phyloP scores from a whole-genome alignment of 2,113 vertebrate species.

The Chroicocephalus ridibundus region DNA sequence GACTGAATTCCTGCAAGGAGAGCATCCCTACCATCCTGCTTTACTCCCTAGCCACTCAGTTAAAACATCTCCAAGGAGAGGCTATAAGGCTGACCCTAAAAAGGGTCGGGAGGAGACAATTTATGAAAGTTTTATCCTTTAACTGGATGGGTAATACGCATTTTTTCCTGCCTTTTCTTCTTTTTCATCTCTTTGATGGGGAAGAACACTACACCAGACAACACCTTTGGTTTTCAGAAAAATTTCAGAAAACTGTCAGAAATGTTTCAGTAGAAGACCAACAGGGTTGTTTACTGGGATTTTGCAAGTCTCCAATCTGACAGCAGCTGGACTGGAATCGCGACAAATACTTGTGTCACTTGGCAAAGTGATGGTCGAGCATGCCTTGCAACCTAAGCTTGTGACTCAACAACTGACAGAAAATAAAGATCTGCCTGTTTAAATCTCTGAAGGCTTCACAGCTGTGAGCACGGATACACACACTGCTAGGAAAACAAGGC shows the following conservation, averaged over 20 bases:
- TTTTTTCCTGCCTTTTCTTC: not conserved
- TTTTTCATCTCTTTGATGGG: not conserved
- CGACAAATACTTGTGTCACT: slow-evolving; percentile 19
- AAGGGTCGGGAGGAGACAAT: not conserved
- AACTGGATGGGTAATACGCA: not conserved
- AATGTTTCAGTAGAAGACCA: not conserved
- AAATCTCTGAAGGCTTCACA: slow-evolving; percentile 29
- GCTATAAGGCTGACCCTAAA: not conserved
- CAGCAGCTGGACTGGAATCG: slow-evolving; percentile 41
- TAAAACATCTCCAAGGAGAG: not conserved
- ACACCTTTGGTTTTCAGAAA: not conserved
- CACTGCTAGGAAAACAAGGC: slow-evolving; percentile 11
- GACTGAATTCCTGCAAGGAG: not conserved
- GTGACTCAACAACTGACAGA: slow-evolving; percentile 37
- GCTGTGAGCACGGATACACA: not conserved
- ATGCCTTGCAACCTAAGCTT: slow-evolving; percentile 16
- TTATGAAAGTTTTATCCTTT: not conserved
- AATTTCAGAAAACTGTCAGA: not conserved
- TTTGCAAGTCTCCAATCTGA: not conserved
- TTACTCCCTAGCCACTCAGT: not conserved
- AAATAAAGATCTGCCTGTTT: slow-evolving; percentile 59
- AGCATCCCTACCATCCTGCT: not conserved
- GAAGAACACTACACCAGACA: not conserved
- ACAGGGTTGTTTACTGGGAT: not conserved
- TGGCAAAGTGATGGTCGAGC: not conserved